Percentiles rank a stretch among this genome's conserved stretches.
Evolutionary conservation across 2,113 vertebrate genomes (phyloP).

Genomic region (Genyomyrus donnyi): DNA sequence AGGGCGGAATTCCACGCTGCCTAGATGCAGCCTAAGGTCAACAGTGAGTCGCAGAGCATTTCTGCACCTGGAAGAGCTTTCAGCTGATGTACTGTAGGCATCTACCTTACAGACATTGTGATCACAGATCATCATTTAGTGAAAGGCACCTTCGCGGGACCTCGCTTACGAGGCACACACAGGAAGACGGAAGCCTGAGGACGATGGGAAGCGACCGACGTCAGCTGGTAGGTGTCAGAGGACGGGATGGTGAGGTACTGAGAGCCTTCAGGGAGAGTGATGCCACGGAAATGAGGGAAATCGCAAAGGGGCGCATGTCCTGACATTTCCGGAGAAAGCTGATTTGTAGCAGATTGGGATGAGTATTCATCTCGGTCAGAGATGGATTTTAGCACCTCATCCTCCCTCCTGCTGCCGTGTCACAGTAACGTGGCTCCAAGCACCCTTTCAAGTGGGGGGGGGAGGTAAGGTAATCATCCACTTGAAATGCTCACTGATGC

Average conservation of each 20-base stretch:
- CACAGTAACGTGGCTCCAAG: neutral
- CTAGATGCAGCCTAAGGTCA: neutral
- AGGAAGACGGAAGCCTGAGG: constrained; percentile 14
- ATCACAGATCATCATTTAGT: neutral
- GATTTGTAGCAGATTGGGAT: neutral
- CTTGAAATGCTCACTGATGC: neutral
- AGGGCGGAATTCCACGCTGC: neutral
- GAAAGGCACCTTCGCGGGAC: neutral
- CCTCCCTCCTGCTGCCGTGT: neutral
- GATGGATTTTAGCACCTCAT: neutral
- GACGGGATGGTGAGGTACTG: neutral
- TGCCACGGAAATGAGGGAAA: neutral
- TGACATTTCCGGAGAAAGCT: neutral
- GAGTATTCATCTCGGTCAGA: neutral
- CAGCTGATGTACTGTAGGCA: constrained; percentile 13
- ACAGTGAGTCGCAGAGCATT: neutral
- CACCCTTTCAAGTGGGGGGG: neutral
- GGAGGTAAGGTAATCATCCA: too few species aligned
- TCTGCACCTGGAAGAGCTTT: neutral
- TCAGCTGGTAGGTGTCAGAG: constrained; percentile 21
- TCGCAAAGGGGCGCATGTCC: neutral
- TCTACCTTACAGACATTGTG: neutral
- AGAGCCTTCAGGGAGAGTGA: neutral
- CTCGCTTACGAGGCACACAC: neutral
- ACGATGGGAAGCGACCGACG: constrained; percentile 15